Evolutionary conservation across 1,140 invertebrate species (phyloP), one percentile per base, ranked within the genome.

Genomic region (Dreissena rostriformis): DNA sequence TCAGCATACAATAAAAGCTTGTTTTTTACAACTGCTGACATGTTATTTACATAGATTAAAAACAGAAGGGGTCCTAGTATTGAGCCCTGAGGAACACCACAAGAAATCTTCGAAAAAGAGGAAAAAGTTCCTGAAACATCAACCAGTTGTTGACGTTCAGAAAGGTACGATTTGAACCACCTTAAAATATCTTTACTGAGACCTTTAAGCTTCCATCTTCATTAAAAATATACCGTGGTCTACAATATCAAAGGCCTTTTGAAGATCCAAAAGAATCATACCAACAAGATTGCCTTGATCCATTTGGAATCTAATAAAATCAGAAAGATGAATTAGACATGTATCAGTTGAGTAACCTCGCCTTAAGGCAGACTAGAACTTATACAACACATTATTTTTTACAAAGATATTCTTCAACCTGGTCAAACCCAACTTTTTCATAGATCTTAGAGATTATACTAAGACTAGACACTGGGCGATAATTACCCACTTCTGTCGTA

Each of bases 211-310:
- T 29, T 77, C 49, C 6, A 84, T 55, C 66, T 83, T 80, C 49
- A 68, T 71, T 22, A 68, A 65, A 52, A 81, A 39, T 24, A 86
- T 82, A 55, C 63, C 7, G 66, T 86, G 77, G 49, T 83, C 71
- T 22, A 86, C 81, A 66, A 71, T 86, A 65, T 80, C 76, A 75
- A 83, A 86, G 17, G 85, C 85, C 51, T 86, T 84, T 57, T 86
- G 81, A 24, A 86, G 70, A 29, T 84, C 85, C 24, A 82, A 52
- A 26, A 80, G 49, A 17, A 84, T 55, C 76, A 83, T 70, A 17
- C 85, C 72, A 66, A 68, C 51, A 49, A 65, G 1, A 70, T 68
- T 68, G 26, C 76, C 76, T 70, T 79, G 53, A 57, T 79, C 76
- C 65, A 68, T 51, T 68, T 79, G 19, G 55, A 79, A 53, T 53